Evolutionary conservation across 2,113 vertebrate genomes (phyloP), one percentile per base, ranked within the genome.

Genomic region (Chlorodrepanis virens): DNA sequence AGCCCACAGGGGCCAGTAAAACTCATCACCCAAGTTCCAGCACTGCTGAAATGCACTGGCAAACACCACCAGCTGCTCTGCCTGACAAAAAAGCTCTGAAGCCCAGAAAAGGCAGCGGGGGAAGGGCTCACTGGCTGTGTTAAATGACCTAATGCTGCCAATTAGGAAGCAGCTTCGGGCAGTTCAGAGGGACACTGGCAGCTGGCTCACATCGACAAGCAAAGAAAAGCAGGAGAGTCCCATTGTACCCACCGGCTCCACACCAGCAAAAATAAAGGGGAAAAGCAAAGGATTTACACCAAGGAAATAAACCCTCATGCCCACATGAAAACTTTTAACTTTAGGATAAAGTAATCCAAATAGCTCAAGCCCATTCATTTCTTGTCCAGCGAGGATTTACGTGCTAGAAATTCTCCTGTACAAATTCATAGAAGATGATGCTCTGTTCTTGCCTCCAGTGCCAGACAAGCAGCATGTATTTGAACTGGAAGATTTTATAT

Each of bases 131-230:
- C 45, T 61, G 64, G 39, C 64, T 72, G 25, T 39, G 85, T 85
- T 24, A 87, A 91, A 80, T 97, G 97, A 98, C 96, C 93, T 97
- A 96, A 97, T 92, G 77, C 70, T 15, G 69, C 90, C 84, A 94
- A 77, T 94, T 94, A 96, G 96, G 92, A 95, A 89, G 68, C 22
- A 28, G 50, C 85, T 87, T 59, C 77, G 68, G 35, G 3, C 64
- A 44, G 64, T 80, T 90, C 68, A 68, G 92, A 95, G 84, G 14
- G 81, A 95, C 82, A 65, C 82, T n/a, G 74, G 85, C 52, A 97
- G 96, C 96, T 96, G 87, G 31, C 70, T 71, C 49, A 47, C 78
- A 44, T 2, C 14, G 22, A 84, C 10, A 10, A 83, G 71, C 15
- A 74, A 86, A 87, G 87, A 80, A 88, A 80, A 69, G 4, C 47